A percentile compares a stretch with the other conserved stretches of the same genome.
Conservation (phyloP, 2,797 vertebrate species). For the Halcyon smyrnensis region DNA sequence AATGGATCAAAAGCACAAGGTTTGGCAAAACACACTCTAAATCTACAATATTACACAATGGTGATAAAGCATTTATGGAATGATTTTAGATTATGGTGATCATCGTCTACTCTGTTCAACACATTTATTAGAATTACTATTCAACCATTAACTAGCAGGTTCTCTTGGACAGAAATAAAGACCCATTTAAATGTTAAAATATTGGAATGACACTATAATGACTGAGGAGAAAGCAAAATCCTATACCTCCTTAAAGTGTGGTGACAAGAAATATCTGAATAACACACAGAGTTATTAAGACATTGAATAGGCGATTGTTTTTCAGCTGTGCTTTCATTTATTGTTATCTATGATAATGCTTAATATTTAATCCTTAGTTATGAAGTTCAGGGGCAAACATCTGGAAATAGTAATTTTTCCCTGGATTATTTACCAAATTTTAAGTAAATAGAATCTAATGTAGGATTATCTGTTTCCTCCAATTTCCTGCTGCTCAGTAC, state of each 20-base stretch:
- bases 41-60: not conserved
- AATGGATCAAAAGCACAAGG: not conserved
- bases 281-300: not conserved
- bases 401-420: not conserved
- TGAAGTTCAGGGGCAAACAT: not conserved
- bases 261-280: not conserved
- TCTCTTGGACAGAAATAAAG: slow-evolving; percentile 26
- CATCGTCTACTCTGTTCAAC: slow-evolving; percentile 5
- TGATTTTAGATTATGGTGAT: slow-evolving; percentile 37
- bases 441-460: not conserved
- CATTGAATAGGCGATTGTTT: not conserved
- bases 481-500: not conserved
- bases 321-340: not conserved
- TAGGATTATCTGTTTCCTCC: not conserved
- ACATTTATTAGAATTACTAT: slow-evolving; percentile 31
- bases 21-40: not conserved
- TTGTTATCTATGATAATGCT: not conserved
- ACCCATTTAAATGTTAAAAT: slow-evolving; percentile 25
- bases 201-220: slow-evolving; percentile 16
- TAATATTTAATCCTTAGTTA: slow-evolving; percentile 14
- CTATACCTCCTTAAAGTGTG: not conserved
- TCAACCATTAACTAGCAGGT: slow-evolving; percentile 11
- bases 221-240: slow-evolving; percentile 17
- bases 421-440: slow-evolving; percentile 1
- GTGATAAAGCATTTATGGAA: slow-evolving; percentile 34